Evolutionary conservation across 1,140 invertebrate species (phyloP), one percentile per base, ranked within the genome.

Genomic region (Calephelis nemesis): DNA sequence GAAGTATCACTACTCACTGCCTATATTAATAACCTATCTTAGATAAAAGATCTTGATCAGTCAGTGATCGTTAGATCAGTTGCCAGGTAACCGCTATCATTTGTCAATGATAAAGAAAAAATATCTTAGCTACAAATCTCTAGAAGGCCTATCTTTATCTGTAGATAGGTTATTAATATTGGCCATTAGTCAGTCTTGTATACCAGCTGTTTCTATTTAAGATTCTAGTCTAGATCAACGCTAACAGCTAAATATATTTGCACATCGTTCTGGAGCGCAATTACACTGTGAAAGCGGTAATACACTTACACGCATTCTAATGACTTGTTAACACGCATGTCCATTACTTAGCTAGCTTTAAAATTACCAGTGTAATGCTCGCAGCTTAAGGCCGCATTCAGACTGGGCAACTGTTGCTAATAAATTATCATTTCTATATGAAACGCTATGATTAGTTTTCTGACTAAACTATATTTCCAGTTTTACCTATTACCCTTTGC

Each of bases 241-340:
- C 54, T 58, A 58, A 58, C 54, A 58, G 19, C 54, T 58, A 58
- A 58, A 58, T 58, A 58, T 58, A 58, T 58, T 58, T 58, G 54
- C 54, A 58, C 54, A 30, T 58, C 54, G 54, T 58, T 58, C 54
- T 58, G 54, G 54, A 58, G 54, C 54, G 54, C 54, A 58, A 58
- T 58, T 58, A 58, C 54, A 5, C 54, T 58, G 54, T 58, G 54
- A 58, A 58, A 58, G 54, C 54, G 54, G 54, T 58, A 58, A 58
- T 58, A 58, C 54, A 58, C 52, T 58, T 58, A 58, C 19, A 58
- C 19, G 52, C 52, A 58, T 58, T 58, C 52, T 58, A 58, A 58
- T 58, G 52, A 58, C 52, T 58, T 58, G 52, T 58, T 58, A 58
- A 58, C 52, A 58, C 52, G 52, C 52, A 58, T 58, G 52, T 58